Base-by-base conservation (phyloP, 2,888 invertebrate genomes). In the Dolomedes plantarius region DNA sequence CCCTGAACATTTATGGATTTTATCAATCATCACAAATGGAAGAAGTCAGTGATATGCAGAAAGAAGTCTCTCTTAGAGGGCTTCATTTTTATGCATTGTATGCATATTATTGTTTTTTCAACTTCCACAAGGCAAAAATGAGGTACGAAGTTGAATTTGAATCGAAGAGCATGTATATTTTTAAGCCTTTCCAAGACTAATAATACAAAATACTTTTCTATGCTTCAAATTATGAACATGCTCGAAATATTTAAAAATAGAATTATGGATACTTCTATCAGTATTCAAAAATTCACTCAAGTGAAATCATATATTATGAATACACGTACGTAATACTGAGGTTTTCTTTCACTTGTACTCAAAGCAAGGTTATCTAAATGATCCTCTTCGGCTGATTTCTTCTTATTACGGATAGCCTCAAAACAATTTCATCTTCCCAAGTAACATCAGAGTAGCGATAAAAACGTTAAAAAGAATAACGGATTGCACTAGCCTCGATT, bases 71-170 rank as follows among this genome's bases (percentile, higher is more conserved):
- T 46, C 2, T 11, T 23, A 56, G 39, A 73, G 27, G n/a, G 76
- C 76, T 32, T 16, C 31, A 62, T n/a, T 19, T 27, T 64, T 46
- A 71, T 62, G 19, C 67, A 65, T 46, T 23, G 23, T 23, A 56
- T 56, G 56, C 23, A 56, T 23, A 56, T 36, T 19, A 62, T 36
- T n/a, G n/a, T n/a, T n/a, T n/a, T 78, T 65, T 69, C 75, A 69
- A 82, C 74, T 82, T 76, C 67, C 36, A 68, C 56, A 77, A 85
- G 77, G 77, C 77, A 67, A 69, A 78, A 85, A 85, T 77, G 83
- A 85, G 83, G 83, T 85, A 85, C 67, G 77, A 77, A 73, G 83
- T 56, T 56, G 56, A 56, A 23, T 56, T 56, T 23, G 23, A 23
- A 16, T 56, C 5, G 13, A 23, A 23, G 56, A 56, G 56, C 11